A percentile compares a stretch with the other conserved stretches of the same genome.
phyloP scores from a whole-genome alignment of 2,797 vertebrate species.

The Percopsis omiscomaycus region DNA sequence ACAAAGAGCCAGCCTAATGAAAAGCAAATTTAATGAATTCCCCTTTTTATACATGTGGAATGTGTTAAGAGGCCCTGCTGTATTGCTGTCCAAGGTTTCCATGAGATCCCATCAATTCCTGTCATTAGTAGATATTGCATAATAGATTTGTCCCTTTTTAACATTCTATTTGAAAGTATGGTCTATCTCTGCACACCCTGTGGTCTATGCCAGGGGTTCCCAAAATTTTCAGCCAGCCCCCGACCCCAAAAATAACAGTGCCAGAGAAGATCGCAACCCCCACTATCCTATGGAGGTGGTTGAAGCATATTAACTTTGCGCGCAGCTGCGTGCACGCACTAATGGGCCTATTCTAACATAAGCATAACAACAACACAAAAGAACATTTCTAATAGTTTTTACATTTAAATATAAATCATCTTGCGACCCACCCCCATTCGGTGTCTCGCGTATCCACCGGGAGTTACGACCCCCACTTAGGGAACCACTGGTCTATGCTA shows the following conservation, averaged over 20 bases:
- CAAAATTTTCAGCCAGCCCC: too few relatives aligned
- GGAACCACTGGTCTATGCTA: neutral
- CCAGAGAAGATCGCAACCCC: too few relatives aligned
- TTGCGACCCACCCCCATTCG: neutral
- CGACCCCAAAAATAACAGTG: too few relatives aligned
- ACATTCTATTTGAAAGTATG: slow-evolving; percentile 6
- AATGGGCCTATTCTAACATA: too few relatives aligned
- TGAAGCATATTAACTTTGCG: too few relatives aligned
- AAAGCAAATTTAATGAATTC: slow-evolving; percentile 1
- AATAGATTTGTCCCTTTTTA: neutral
- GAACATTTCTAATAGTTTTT: too few relatives aligned
- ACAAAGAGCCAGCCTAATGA: slow-evolving; percentile 5
- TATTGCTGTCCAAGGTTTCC: slow-evolving; percentile 4
- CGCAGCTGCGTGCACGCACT: too few relatives aligned
- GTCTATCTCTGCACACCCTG: neutral
- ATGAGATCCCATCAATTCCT: neutral
- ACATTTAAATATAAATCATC: too few relatives aligned
- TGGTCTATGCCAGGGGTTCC: neutral
- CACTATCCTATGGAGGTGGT: too few relatives aligned
- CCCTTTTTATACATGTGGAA: slow-evolving; percentile 14
- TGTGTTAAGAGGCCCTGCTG: neutral
- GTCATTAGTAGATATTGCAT: too few relatives aligned
- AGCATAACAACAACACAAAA: too few relatives aligned
- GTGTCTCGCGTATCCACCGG: neutral
- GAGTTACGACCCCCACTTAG: too few relatives aligned